Percentiles rank a stretch among this genome's conserved stretches.
Conservation (phyloP, 2,113 vertebrate species). For the Oophaga pumilio region DNA sequence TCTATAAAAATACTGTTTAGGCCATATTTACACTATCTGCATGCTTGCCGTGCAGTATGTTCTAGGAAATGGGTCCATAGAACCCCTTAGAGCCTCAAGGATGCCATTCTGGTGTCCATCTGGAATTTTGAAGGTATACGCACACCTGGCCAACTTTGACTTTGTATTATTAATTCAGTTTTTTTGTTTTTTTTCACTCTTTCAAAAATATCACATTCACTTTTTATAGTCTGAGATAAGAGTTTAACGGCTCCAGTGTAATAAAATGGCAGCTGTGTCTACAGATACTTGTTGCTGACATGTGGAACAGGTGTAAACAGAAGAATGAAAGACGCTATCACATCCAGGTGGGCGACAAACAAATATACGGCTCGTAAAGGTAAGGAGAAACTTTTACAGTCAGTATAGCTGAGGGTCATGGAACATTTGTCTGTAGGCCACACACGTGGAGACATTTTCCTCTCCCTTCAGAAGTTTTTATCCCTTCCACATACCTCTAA, state of each 20-base stretch:
- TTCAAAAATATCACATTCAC: not conserved
- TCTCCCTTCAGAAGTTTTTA: not conserved
- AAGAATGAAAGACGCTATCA: not conserved
- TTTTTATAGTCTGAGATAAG: not conserved
- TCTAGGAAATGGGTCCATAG: too few relatives aligned
- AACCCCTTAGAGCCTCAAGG: too few relatives aligned
- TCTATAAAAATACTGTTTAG: not conserved
- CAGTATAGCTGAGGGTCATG: not conserved
- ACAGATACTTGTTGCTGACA: not conserved
- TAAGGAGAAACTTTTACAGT: not conserved
- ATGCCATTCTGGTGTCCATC: too few relatives aligned
- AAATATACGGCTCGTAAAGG: not conserved
- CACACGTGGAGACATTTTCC: not conserved
- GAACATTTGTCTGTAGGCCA: not conserved
- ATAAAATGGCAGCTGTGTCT: not conserved
- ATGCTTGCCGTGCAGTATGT: too few relatives aligned
- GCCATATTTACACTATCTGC: too few relatives aligned
- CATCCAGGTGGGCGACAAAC: not conserved
- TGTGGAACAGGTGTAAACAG: not conserved
- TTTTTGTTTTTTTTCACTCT: not conserved
- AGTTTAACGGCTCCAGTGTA: not conserved
- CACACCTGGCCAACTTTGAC: not conserved
- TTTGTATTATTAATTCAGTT: not conserved
- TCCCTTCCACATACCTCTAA: not conserved
- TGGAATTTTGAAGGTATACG: too few relatives aligned